These are phyloP conservation scores for Agrypnia vestita DNA, from an alignment of 1,140 invertebrate genomes.

Conservation along the genomic window DNA sequence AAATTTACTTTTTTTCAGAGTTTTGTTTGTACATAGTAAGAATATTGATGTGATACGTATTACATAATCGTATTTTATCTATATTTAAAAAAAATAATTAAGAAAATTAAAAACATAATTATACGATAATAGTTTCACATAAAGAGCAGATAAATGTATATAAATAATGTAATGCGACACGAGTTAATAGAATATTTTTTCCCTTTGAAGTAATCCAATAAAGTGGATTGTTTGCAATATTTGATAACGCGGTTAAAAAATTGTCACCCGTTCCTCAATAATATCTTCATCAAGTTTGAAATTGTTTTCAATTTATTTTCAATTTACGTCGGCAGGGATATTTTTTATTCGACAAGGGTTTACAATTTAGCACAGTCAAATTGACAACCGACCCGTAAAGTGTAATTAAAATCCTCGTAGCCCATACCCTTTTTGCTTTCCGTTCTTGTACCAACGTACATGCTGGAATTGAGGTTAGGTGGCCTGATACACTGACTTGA, in stretches of 20 bases:
- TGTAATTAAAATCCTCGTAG: slow-evolving; percentile 58
- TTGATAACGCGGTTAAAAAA: slow-evolving; percentile 4
- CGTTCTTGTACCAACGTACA: background rate
- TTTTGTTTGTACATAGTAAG: no score
- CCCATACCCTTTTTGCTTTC: slow-evolving; percentile 46
- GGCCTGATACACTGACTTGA: slow-evolving; percentile 35
- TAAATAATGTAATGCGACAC: no score
- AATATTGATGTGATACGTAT: no score
- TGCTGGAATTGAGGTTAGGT: slow-evolving; percentile 56
- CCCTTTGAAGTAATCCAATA: no score
- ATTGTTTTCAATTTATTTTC: slow-evolving; percentile 35
- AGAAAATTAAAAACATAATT: no score
- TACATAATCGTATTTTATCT: no score
- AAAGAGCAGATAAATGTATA: no score
- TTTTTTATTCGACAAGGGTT: slow-evolving; percentile 40
- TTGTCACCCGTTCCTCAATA: background rate
- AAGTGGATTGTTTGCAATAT: background rate
- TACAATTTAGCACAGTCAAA: slow-evolving; percentile 52
- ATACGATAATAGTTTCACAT: no score
- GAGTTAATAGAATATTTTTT: no score
- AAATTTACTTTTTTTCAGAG: no score
- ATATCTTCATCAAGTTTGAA: slow-evolving; percentile 23
- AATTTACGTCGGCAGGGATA: slow-evolving; percentile 6
- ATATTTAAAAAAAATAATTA: no score
- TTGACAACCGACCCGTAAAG: slow-evolving; percentile 58